phyloP scores from a whole-genome alignment of 2,888 invertebrate species.

The Cheilosia vulpina region DNA sequence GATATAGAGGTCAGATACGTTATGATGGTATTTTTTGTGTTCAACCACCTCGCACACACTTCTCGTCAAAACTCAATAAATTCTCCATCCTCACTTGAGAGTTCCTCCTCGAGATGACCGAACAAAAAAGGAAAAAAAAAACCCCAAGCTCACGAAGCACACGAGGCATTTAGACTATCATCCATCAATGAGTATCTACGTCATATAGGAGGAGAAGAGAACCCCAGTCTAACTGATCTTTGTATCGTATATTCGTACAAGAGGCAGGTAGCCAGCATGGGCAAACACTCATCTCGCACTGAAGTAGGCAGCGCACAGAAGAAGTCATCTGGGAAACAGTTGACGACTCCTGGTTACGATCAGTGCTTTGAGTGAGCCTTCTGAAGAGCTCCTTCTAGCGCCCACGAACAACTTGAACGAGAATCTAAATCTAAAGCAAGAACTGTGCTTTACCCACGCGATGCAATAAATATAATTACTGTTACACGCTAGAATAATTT shows the following conservation, averaged over 20 bases:
- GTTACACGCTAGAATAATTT: conserved; percentile 38
- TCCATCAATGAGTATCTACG: conserved; percentile 58
- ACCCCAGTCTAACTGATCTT: conserved; percentile 12
- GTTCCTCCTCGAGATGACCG: conserved; percentile 19
- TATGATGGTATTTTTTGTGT: conserved; percentile 15
- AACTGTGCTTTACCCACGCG: conserved; percentile 30
- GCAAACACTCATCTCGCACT: conserved; percentile 45
- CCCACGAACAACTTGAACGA: conserved; percentile 31
- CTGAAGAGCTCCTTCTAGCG: conserved; percentile 38
- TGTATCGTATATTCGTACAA: not conserved
- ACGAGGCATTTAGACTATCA: conserved; percentile 57
- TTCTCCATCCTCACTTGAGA: conserved; percentile 38
- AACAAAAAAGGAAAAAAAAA: not conserved
- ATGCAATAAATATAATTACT: conserved; percentile 54
- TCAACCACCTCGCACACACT: not conserved
- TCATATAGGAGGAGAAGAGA: conserved; percentile 17
- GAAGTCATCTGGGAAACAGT: conserved; percentile 27
- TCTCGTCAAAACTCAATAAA: conserved; percentile 27
- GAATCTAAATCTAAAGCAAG: conserved; percentile 21
- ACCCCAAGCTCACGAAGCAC: conserved; percentile 53
- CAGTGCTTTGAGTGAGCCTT: conserved; percentile 35
- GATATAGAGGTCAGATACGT: conserved; percentile 12
- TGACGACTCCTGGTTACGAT: conserved; percentile 53
- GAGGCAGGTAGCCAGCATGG: conserved; percentile 28
- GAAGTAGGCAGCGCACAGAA: conserved; percentile 27